Evolutionary conservation across 2,888 invertebrate genomes (phyloP).

Genomic region (Nemotelus pantherinus): DNA sequence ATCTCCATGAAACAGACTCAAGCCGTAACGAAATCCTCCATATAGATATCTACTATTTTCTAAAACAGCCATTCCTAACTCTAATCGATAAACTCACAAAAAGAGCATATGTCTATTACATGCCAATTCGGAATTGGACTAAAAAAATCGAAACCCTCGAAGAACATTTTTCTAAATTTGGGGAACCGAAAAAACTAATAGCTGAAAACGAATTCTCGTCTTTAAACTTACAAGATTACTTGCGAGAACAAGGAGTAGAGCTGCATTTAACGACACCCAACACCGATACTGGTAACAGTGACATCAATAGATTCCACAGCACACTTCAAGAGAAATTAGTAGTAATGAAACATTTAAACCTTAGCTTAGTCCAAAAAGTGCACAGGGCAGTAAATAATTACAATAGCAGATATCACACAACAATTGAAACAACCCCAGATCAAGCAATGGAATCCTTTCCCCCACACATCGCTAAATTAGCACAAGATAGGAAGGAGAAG

Average conservation of each 20-base stretch:
- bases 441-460: constrained; percentile 41
- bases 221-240: constrained; percentile 41
- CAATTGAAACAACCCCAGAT: constrained; percentile 47
- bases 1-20: constrained; percentile 47
- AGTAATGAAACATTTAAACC: constrained; percentile 42
- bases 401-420: constrained; percentile 48
- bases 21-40: constrained; percentile 45
- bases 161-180: constrained; percentile 47
- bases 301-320: constrained; percentile 47
- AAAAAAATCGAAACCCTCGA: constrained; percentile 45
- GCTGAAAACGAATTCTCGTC: constrained; percentile 49
- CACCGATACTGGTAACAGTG: constrained; percentile 27
- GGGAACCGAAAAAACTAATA: constrained; percentile 47
- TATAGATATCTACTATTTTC: constrained; percentile 45
- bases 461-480: not conserved
- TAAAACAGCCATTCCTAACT: constrained; percentile 47
- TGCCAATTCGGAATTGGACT: constrained; percentile 49
- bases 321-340: constrained; percentile 49
- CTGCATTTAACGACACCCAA: constrained; percentile 45
- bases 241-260: constrained; percentile 43
- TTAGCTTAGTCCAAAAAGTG: constrained; percentile 45
- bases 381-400: constrained; percentile 47
- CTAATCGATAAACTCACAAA: constrained; percentile 48
- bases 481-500: not conserved
- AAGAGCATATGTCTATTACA: constrained; percentile 46